These are phyloP conservation scores for Tenthredo distinguenda DNA, from an alignment of 2,888 invertebrate species.

Conservation along the genomic window DNA sequence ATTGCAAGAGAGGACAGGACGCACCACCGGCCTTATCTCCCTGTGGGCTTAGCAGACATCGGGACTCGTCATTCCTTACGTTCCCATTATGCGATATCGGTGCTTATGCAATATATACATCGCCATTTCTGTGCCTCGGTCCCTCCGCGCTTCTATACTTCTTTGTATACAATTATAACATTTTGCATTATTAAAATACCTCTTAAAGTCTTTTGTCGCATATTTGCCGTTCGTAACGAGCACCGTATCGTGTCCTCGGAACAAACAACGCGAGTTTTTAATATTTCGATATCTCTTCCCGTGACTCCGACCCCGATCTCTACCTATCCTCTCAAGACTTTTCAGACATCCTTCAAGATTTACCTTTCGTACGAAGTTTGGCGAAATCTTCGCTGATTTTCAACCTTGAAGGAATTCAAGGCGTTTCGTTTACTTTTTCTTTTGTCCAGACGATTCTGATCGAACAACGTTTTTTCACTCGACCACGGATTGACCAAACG, in stretches of 20 bases:
- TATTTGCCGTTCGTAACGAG: slow-evolving; percentile 70
- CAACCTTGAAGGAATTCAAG: not conserved
- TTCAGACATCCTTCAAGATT: not conserved
- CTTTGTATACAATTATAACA: slow-evolving; percentile 63
- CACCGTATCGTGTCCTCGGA: slow-evolving; percentile 65
- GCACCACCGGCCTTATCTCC: not conserved
- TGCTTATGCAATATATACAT: slow-evolving; percentile 3
- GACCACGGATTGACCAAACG: not conserved
- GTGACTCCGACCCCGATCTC: not conserved
- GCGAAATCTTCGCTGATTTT: not conserved
- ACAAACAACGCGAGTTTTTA: slow-evolving; percentile 66
- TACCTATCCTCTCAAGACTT: not conserved
- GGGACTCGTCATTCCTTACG: slow-evolving; percentile 32
- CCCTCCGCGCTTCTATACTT: not conserved
- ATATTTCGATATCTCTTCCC: slow-evolving; percentile 64
- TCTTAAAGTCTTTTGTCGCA: slow-evolving; percentile 66
- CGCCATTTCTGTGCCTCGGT: not conserved
- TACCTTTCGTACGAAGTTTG: not conserved
- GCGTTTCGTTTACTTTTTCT: not conserved
- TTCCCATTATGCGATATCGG: slow-evolving; percentile 40
- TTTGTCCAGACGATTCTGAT: not conserved
- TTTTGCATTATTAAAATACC: slow-evolving; percentile 62
- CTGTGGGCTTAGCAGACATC: slow-evolving; percentile 16
- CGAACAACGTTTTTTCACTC: not conserved
- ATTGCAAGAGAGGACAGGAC: slow-evolving; percentile 22